Percentiles rank a stretch among this genome's conserved stretches.
Evolutionary conservation across 2,113 vertebrate genomes (phyloP).

Genomic region (Scomber colias): DNA sequence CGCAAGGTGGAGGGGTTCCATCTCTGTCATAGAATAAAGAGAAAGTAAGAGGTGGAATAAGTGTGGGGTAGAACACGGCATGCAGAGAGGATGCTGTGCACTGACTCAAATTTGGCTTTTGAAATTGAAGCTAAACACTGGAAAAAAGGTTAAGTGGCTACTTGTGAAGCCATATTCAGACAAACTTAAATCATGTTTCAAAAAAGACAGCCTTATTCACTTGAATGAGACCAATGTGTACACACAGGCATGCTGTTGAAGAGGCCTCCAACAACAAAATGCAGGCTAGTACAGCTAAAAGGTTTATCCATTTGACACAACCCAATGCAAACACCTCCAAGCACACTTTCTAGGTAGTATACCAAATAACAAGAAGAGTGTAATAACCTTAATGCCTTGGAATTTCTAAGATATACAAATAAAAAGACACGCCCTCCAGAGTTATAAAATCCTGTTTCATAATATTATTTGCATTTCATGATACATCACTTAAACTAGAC

Average conservation of each 20-base stretch:
- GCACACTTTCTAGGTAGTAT: no score
- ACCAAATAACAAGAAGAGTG: no score
- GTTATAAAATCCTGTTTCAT: no score
- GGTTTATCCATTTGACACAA: no score
- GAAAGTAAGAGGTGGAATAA: slow-evolving; percentile 19
- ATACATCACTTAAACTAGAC: not conserved
- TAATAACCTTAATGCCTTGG: no score
- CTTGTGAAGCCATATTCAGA: not conserved
- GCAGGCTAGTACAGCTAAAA: not conserved
- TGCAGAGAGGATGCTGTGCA: slow-evolving; percentile 23
- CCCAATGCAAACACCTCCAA: no score
- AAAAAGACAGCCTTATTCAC: slow-evolving; percentile 6
- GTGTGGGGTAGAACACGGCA: slow-evolving; percentile 5
- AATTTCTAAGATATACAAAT: no score
- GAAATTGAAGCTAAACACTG: not conserved
- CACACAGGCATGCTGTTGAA: not conserved
- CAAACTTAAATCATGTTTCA: no score
- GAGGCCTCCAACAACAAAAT: slow-evolving; percentile 6
- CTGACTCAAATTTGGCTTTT: not conserved
- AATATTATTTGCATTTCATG: no score
- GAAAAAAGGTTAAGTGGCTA: not conserved
- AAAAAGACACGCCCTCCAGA: no score
- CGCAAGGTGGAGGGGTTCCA: slow-evolving; percentile 78
- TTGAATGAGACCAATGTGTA: not conserved
- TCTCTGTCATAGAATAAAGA: slow-evolving; percentile 72